Evolutionary conservation across 2,113 vertebrate genomes (phyloP), one percentile per base, ranked within the genome.

Genomic region (Willisornis vidua): DNA sequence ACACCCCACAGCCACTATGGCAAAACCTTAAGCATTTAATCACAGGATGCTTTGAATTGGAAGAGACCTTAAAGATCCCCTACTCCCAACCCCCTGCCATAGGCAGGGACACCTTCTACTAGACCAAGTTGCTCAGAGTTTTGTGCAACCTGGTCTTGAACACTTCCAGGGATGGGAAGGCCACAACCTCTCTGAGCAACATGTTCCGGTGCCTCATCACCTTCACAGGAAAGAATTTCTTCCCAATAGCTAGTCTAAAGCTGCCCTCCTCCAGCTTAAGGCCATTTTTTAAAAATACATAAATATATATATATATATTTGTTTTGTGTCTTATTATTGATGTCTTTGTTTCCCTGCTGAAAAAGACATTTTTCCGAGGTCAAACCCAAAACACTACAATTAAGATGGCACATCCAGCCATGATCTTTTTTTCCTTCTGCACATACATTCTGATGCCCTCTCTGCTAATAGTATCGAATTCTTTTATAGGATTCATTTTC

Each of bases 291-390:
- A 43, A 58, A n/a, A 6, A 55, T 22, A 33, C 14, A 59, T 29
- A 39, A 54, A 33, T 0, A 0, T 22, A 70, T 5, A 33, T 0
- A 0, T 22, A 70, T 5, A 13, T 22, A 41, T 46, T 79, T 80
- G 9, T 8, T 58, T 80, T 48, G 6, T 59, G 19, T 23, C 49
- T 90, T 48, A 39, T 41, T 35, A 51, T 22, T 61, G 19, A 41
- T 8, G 2, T 33, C n/a, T 66, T 45, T 57, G 9, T 79, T 28
- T 39, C 33, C 59, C 41, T 31, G 23, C 54, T 10, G 26, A 35
- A 55, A 90, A 45, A 46, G 22, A 18, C 7, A 3, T 1, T 63
- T 75, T 61, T 31, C 29, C 19, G 13, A 31, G 26, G 24, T 46
- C 59, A 70, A 65, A 16, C 16, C 57, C 77, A 23, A 26, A 77